Conservation (phyloP, 2,113 vertebrate genomes). For the Notarius lentiginosus region DNA sequence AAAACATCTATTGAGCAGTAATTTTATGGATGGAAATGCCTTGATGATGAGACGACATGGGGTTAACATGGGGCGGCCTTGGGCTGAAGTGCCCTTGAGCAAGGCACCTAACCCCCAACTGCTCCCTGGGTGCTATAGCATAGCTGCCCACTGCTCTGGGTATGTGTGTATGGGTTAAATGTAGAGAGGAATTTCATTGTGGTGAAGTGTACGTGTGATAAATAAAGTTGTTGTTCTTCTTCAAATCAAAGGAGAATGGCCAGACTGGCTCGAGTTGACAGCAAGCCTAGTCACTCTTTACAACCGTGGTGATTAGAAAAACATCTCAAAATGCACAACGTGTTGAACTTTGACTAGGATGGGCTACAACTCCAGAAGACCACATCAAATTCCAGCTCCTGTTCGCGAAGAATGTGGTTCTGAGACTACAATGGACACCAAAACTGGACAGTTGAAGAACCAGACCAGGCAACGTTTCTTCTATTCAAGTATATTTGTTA, state of each 20-base stretch:
- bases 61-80: no score
- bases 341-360: neutral
- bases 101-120: no score
- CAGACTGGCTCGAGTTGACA: neutral
- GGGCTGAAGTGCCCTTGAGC: neutral
- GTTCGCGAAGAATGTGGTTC: neutral
- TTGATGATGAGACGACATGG: no score
- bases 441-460: neutral
- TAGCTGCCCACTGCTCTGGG: no score
- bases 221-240: no score
- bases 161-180: no score
- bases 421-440: neutral
- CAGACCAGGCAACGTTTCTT: neutral
- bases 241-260: neutral
- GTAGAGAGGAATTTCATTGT: no score
- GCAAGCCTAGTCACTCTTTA: neutral
- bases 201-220: no score
- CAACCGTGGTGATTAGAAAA: neutral
- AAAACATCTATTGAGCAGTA: neutral
- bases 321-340: neutral
- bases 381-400: neutral
- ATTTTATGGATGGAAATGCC: no score
- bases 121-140: no score
- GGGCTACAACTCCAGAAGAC: neutral
- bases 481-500: neutral